phyloP scores from a whole-genome alignment of 2,113 vertebrate species.

The Burhinus oedicnemus region DNA sequence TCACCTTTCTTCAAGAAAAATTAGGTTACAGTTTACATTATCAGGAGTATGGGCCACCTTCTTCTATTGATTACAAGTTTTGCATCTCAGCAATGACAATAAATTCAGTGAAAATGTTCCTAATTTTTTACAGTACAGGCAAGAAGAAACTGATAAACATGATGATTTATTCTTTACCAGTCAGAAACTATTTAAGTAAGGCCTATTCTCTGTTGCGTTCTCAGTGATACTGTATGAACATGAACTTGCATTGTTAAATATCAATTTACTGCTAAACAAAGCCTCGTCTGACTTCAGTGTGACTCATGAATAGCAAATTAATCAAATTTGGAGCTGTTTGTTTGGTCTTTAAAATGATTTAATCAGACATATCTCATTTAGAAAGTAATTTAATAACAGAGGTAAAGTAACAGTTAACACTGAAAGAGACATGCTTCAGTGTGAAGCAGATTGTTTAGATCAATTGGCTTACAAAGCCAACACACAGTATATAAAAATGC shows the following conservation, averaged over 20 bases:
- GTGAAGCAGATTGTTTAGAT: background rate
- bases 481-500: background rate
- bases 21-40: background rate
- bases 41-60: background rate
- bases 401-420: conserved; percentile 30
- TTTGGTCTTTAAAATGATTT: conserved; percentile 27
- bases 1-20: background rate
- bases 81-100: background rate
- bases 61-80: background rate
- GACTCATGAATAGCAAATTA: conserved; percentile 44
- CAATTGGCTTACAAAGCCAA: conserved; percentile 1
- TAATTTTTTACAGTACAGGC: background rate
- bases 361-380: conserved; percentile 29
- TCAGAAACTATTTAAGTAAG: background rate
- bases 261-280: conserved; percentile 34
- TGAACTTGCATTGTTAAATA: conserved; percentile 23
- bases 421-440: background rate
- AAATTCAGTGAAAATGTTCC: background rate
- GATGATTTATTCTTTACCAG: background rate
- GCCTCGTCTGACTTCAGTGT: conserved; percentile 6
- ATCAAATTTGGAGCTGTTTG: conserved; percentile 32
- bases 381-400: conserved; percentile 57
- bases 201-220: background rate
- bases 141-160: background rate
- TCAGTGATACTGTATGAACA: background rate